Evolutionary conservation across 1,140 invertebrate species (phyloP).

Genomic region (Cecropterus lyciades): DNA sequence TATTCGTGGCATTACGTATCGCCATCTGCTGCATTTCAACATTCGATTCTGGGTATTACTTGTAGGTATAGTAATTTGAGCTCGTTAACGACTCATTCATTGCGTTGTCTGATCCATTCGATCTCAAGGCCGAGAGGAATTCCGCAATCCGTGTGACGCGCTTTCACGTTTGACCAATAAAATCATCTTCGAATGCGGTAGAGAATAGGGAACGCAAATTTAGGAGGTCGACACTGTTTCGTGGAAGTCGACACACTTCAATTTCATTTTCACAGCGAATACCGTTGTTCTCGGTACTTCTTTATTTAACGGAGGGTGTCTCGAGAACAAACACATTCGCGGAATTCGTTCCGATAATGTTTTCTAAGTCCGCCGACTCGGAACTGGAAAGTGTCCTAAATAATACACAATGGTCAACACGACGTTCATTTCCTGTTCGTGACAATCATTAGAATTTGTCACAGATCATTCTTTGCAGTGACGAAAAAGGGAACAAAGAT

Average conservation of each 20-base stretch:
- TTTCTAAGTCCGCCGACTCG: constrained; percentile 45
- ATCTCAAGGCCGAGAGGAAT: constrained; percentile 28
- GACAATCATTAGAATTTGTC: constrained; percentile 36
- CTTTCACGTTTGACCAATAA: constrained; percentile 11
- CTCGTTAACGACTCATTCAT: constrained; percentile 17
- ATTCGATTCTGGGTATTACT: neutral
- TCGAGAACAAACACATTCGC: constrained; percentile 54
- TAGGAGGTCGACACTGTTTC: constrained; percentile 49
- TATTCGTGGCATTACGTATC: constrained; percentile 2
- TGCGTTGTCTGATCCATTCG: constrained; percentile 3
- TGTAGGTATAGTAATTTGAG: neutral
- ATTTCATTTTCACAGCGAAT: constrained; percentile 62
- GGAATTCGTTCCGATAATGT: constrained; percentile 56
- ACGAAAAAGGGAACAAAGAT: constrained; percentile 21
- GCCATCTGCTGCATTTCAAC: constrained; percentile 10
- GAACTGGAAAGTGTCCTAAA: constrained; percentile 39
- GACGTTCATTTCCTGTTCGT: constrained; percentile 26
- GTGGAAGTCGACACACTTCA: constrained; percentile 51
- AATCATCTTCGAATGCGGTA: constrained; percentile 5
- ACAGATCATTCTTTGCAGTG: constrained; percentile 24
- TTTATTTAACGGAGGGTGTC: constrained; percentile 54
- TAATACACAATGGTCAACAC: constrained; percentile 31
- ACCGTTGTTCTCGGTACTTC: constrained; percentile 70
- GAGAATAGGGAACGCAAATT: constrained; percentile 20
- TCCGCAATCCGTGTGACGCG: neutral